These are phyloP conservation scores for Nasonovia ribisnigri DNA, from an alignment of 2,888 invertebrate species.

Conservation along the genomic window DNA sequence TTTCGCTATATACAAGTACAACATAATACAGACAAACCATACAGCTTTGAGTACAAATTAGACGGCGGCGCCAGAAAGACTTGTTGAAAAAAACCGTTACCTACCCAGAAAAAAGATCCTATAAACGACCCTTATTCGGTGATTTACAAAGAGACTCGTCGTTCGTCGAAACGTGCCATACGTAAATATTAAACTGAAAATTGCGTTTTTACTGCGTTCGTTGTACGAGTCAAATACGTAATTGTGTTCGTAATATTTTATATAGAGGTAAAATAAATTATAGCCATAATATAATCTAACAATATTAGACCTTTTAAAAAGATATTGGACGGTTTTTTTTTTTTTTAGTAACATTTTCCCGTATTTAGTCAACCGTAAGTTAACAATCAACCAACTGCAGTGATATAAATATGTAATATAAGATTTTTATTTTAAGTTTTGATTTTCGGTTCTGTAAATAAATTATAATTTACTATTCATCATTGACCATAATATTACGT, in stretches of 20 bases:
- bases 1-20: neutral
- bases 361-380: neutral
- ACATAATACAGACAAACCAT: neutral
- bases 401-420: neutral
- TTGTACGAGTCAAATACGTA: neutral
- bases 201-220: neutral
- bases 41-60: neutral
- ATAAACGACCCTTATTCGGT: neutral
- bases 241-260: neutral
- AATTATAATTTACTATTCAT: too few species aligned
- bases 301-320: neutral
- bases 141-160: neutral
- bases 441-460: too few species aligned
- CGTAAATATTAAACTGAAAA: neutral
- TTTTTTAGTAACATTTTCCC: neutral
- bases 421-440: neutral
- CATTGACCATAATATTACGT: too few species aligned
- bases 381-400: neutral
- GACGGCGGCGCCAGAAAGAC: neutral
- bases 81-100: neutral
- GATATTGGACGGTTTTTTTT: neutral
- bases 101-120: neutral
- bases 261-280: neutral
- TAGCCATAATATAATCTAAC: neutral
- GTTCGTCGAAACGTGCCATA: neutral